These are phyloP conservation scores for Myiotriccus ornatus DNA, from an alignment of 2,797 vertebrate genomes.

Conservation along the genomic window DNA sequence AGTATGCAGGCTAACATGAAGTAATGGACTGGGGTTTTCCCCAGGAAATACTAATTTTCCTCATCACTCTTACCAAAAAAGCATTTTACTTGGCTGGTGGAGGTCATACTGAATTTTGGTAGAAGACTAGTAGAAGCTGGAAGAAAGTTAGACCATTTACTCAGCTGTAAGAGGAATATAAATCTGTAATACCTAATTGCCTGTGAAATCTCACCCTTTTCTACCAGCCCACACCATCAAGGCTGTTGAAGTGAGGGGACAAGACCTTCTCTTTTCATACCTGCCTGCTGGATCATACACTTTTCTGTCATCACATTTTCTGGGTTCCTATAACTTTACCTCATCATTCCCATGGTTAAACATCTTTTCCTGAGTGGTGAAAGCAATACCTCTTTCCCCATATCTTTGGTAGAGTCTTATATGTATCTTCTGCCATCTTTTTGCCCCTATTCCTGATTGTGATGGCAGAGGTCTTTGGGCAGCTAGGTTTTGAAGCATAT, in stretches of 20 bases:
- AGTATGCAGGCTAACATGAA: background rate
- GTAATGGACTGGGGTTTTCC: slow-evolving; percentile 24
- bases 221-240: background rate
- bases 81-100: background rate
- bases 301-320: background rate
- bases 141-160: slow-evolving; percentile 7
- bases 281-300: background rate
- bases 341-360: background rate
- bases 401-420: background rate
- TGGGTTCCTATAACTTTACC: background rate
- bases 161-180: background rate
- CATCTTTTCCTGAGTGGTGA: background rate
- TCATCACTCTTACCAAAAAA: slow-evolving; percentile 5
- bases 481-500: background rate
- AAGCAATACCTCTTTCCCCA: background rate
- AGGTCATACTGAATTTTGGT: slow-evolving; percentile 29
- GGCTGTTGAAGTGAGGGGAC: background rate
- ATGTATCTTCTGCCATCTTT: background rate
- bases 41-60: slow-evolving; percentile 48
- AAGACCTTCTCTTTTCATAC: background rate
- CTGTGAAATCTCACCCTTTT: background rate
- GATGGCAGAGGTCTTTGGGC: background rate
- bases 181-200: background rate
- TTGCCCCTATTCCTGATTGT: background rate
- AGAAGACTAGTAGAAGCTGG: background rate